A percentile compares a stretch with the other conserved stretches of the same genome.
Conservation (phyloP, 2,888 invertebrate genomes). For the Scaeva pyrastri region DNA sequence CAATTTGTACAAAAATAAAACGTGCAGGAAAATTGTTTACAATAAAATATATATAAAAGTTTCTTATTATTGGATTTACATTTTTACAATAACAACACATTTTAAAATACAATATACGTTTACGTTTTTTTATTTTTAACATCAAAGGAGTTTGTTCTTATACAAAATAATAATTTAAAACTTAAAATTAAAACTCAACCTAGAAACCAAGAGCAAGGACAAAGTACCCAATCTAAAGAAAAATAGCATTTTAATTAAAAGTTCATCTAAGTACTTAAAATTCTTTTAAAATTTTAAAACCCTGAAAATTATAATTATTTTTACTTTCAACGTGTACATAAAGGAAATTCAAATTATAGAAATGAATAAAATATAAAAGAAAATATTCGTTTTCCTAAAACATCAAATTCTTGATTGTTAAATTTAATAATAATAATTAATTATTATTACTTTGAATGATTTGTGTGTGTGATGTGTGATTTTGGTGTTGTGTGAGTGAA, state of each 20-base stretch:
- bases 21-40: constrained; percentile 48
- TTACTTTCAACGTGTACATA: constrained; percentile 33
- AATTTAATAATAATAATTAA: constrained; percentile 4
- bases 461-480: constrained; percentile 24
- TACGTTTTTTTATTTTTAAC: too few species aligned
- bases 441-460: constrained; percentile 14
- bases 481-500: constrained; percentile 23
- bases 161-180: constrained; percentile 19
- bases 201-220: constrained; percentile 18
- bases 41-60: constrained; percentile 4
- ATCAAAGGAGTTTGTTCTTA: neutral
- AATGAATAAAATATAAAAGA: neutral
- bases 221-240: constrained; percentile 30
- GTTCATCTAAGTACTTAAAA: neutral
- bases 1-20: constrained; percentile 36
- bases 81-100: constrained; percentile 42
- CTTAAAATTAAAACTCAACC: constrained; percentile 1
- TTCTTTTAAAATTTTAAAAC: neutral
- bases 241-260: constrained; percentile 1
- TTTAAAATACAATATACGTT: too few species aligned
- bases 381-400: constrained; percentile 17
- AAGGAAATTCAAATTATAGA: neutral
- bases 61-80: constrained; percentile 33
- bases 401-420: constrained; percentile 68
- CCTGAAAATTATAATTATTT: constrained; percentile 36